phyloP scores from a whole-genome alignment of 2,113 vertebrate species.

The Micronycteris hirsuta region DNA sequence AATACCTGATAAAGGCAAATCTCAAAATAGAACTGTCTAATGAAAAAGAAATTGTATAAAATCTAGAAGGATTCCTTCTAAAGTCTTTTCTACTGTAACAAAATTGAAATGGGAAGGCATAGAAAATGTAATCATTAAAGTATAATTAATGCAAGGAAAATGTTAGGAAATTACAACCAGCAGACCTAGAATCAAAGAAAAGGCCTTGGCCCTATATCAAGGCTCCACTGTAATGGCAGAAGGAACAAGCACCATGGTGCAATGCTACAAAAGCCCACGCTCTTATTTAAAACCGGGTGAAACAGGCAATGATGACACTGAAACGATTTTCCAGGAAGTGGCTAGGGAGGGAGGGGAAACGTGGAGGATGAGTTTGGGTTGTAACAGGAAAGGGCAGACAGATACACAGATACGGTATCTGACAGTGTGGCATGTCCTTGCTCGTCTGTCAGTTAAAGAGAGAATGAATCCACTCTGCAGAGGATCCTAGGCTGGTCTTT shows the following conservation, averaged over 20 bases:
- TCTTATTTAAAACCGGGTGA: conserved; percentile 34
- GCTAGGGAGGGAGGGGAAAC: neutral
- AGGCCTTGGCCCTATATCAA: conserved; percentile 17
- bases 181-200: conserved; percentile 52
- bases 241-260: neutral
- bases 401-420: neutral
- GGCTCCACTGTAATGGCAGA: neutral
- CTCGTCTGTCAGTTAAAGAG: neutral
- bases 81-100: neutral
- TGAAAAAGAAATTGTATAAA: neutral
- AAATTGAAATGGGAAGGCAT: neutral
- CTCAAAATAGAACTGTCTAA: neutral
- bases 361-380: neutral
- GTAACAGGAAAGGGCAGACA: neutral
- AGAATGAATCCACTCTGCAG: neutral
- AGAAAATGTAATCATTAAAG: conserved; percentile 44
- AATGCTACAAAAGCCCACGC: neutral
- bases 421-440: neutral
- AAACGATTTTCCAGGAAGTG: neutral
- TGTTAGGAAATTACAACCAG: conserved; percentile 45
- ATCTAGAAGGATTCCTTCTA: neutral
- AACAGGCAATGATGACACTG: neutral
- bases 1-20: neutral
- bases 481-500: neutral
- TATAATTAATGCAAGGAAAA: conserved; percentile 56